Percentiles rank a stretch among this genome's conserved stretches.
These are phyloP conservation scores for Colossoma macropomum DNA, from an alignment of 2,113 vertebrate species.

Conservation along the genomic window DNA sequence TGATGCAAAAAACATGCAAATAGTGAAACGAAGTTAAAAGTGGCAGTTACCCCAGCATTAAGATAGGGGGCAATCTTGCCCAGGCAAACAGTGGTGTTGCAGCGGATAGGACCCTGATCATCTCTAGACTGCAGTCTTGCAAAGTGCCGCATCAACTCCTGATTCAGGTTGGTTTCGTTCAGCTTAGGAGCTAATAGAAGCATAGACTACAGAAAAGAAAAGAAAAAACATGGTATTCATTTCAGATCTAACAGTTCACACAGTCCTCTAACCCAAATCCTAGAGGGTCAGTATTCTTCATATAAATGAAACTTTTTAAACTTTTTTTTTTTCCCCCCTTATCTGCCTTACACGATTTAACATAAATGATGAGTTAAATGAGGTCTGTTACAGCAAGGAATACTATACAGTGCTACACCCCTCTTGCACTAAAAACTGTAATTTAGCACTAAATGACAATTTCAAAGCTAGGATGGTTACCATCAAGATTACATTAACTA, in stretches of 20 bases:
- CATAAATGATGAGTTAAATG: no score
- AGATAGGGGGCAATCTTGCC: constrained; percentile 92
- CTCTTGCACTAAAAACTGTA: no score
- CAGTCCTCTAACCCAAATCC: neutral
- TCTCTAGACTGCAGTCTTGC: constrained; percentile 89
- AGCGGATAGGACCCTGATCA: constrained; percentile 91
- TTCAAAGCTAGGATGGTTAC: no score
- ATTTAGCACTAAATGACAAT: no score
- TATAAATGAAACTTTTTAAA: neutral
- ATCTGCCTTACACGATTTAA: no score
- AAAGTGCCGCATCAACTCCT: constrained; percentile 93
- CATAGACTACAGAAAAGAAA: constrained; percentile 80
- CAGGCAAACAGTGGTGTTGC: constrained; percentile 92
- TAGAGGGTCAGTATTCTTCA: neutral
- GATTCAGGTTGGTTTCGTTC: constrained; percentile 87
- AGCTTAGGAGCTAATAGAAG: constrained; percentile 90
- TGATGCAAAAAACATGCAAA: neutral
- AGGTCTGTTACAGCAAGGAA: no score
- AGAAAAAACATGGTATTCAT: neutral
- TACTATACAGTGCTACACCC: no score
- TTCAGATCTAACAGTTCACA: neutral
- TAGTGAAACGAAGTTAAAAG: neutral
- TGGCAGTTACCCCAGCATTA: constrained; percentile 76
- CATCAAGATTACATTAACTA: no score
- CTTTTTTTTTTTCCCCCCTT: no score